Percentiles rank a stretch among this genome's conserved stretches.
phyloP scores from a whole-genome alignment of 1,140 invertebrate genomes.

The Zaprionus ornatus region DNA sequence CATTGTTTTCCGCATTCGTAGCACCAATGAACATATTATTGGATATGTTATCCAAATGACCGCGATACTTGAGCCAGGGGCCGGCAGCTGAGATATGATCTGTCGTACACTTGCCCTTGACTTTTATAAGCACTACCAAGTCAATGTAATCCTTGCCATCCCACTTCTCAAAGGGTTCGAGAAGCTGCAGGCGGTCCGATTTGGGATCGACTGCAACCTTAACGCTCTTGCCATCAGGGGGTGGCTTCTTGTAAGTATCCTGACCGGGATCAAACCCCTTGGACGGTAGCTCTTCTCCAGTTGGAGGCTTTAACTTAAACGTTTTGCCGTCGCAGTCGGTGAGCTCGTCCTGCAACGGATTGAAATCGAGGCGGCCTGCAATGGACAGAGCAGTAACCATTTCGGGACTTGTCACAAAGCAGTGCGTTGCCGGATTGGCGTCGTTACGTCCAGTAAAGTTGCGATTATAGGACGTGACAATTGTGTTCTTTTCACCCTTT shows the following conservation, averaged over 20 bases:
- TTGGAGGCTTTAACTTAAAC: conserved; percentile 95
- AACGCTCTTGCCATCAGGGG: conserved; percentile 84
- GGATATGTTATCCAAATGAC: conserved; percentile 99
- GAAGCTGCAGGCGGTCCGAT: conserved; percentile 96
- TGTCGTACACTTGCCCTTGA: conserved; percentile 99
- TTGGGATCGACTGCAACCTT: conserved; percentile 93
- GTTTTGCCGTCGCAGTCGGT: conserved; percentile 93
- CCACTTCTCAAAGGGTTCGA: conserved; percentile 98
- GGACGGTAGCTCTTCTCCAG: conserved; percentile 95
- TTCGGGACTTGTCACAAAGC: conserved; percentile 99
- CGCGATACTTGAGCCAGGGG: conserved; percentile 99
- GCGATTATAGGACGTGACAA: conserved; percentile 99
- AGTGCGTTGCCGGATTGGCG: conserved; percentile 99
- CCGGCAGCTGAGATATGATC: conserved; percentile 99
- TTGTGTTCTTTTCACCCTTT: conserved; percentile 99
- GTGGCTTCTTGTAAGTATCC: conserved; percentile 97
- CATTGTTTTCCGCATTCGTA: conserved; percentile 96
- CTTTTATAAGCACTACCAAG: conserved; percentile 97
- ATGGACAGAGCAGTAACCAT: conserved; percentile 97
- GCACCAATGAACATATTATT: conserved; percentile 99
- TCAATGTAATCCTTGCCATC: conserved; percentile 97
- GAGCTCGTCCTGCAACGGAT: conserved; percentile 94
- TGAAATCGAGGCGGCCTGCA: conserved; percentile 96
- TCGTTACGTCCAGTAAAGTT: conserved; percentile 99
- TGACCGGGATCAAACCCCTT: conserved; percentile 98